Conservation (phyloP, 2,888 invertebrate species). For the Cephus spinipes region DNA sequence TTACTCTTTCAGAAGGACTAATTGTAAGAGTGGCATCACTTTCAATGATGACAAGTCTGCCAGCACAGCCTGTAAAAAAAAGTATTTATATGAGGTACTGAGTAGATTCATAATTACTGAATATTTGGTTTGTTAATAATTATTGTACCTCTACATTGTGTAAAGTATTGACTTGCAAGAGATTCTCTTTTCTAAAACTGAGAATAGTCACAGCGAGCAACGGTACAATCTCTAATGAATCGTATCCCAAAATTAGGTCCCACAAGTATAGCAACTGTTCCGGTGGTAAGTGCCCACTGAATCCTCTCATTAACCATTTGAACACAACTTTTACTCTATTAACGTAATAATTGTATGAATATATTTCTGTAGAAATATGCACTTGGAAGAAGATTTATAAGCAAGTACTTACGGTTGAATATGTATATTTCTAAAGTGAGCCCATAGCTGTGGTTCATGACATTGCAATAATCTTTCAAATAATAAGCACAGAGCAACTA, state of each 20-base stretch:
- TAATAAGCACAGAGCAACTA: slow-evolving; percentile 87
- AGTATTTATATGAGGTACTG: not conserved
- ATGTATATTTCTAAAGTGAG: slow-evolving; percentile 88
- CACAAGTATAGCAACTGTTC: slow-evolving; percentile 92
- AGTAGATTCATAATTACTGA: not conserved
- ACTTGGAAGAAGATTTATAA: not conserved
- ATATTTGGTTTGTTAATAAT: slow-evolving; percentile 1
- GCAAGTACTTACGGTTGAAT: slow-evolving; percentile 86
- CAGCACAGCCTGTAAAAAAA: slow-evolving; percentile 75
- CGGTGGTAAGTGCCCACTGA: slow-evolving; percentile 93
- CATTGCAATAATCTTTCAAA: slow-evolving; percentile 92
- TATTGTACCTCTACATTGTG: slow-evolving; percentile 78
- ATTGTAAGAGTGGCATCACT: slow-evolving; percentile 85
- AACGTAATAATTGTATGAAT: slow-evolving; percentile 23
- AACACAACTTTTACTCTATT: slow-evolving; percentile 88
- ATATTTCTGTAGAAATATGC: slow-evolving; percentile 4
- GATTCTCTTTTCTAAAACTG: slow-evolving; percentile 87
- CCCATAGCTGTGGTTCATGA: slow-evolving; percentile 91
- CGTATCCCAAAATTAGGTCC: slow-evolving; percentile 93
- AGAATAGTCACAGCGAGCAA: slow-evolving; percentile 87
- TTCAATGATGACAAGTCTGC: slow-evolving; percentile 90
- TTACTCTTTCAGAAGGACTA: slow-evolving; percentile 79
- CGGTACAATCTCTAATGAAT: slow-evolving; percentile 90
- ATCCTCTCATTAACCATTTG: slow-evolving; percentile 97
- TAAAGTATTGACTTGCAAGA: slow-evolving; percentile 79